phyloP scores from a whole-genome alignment of 2,113 vertebrate genomes.

The Struthidea cinerea region DNA sequence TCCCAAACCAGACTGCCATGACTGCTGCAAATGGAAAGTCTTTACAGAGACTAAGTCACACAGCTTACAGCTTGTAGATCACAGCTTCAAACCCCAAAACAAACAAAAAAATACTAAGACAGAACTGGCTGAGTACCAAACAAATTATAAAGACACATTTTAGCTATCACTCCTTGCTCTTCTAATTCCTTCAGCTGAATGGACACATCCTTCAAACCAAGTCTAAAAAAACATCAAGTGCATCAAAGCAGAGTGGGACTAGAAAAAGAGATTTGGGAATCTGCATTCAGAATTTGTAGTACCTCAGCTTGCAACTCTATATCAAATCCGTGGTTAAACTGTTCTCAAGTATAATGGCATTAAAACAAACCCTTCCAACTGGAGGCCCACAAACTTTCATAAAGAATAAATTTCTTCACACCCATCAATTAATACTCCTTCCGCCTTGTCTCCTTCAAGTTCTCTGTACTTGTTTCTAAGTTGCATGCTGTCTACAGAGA shows the following conservation, averaged over 20 bases:
- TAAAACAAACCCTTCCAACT: background rate
- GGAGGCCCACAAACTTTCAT: background rate
- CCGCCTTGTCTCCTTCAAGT: background rate
- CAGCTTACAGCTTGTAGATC: background rate
- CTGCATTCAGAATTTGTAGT: background rate
- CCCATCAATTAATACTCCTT: background rate
- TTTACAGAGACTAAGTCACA: background rate
- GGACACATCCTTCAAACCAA: background rate
- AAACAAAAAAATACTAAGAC: background rate
- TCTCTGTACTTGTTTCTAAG: background rate
- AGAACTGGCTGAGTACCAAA: background rate
- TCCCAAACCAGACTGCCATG: background rate
- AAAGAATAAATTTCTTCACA: background rate
- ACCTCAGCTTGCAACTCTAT: background rate
- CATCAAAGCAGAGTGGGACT: background rate
- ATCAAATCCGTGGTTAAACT: background rate
- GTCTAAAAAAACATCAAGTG: background rate
- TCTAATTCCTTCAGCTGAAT: background rate
- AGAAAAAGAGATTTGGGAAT: background rate
- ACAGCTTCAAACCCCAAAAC: background rate
- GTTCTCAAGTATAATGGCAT: background rate
- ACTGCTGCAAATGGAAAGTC: background rate
- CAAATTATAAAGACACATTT: background rate
- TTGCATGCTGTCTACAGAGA: background rate
- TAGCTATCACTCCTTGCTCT: background rate